These are phyloP conservation scores for Pipa parva DNA, from an alignment of 2,113 vertebrate genomes.

Conservation along the genomic window DNA sequence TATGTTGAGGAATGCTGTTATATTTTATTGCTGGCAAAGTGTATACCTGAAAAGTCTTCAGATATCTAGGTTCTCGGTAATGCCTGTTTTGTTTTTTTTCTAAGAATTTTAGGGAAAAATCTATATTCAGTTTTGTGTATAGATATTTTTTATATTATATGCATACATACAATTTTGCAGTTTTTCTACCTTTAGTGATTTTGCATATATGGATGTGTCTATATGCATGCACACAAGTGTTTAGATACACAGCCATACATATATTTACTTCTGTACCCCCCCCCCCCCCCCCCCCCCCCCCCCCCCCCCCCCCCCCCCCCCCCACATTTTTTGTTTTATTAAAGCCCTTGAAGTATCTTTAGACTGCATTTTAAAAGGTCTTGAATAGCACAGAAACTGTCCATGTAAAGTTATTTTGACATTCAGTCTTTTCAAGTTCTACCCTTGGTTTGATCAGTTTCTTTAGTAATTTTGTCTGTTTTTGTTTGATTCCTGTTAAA, in stretches of 20 bases:
- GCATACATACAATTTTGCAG: background rate
- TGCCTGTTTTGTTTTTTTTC: background rate
- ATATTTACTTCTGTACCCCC: too few relatives aligned
- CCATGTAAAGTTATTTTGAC: background rate
- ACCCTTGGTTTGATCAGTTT: too few relatives aligned
- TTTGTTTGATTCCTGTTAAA: background rate
- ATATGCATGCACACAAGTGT: conserved; percentile 15
- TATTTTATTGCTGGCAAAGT: conserved; percentile 4
- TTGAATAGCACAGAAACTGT: background rate
- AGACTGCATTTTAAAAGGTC: conserved; percentile 1
- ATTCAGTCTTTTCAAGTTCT: too few relatives aligned
- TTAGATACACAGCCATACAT: conserved; percentile 1
- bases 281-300: too few relatives aligned
- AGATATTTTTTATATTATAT: conserved; percentile 11
- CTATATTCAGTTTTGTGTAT: conserved; percentile 11
- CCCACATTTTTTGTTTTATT: conserved; percentile 5
- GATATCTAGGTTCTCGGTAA: background rate
- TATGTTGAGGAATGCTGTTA: conserved; percentile 4
- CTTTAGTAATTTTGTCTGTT: background rate
- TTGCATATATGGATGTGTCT: conserved; percentile 3
- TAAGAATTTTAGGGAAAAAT: conserved; percentile 4
- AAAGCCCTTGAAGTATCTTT: background rate
- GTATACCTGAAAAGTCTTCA: background rate
- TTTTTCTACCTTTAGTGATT: conserved; percentile 5
- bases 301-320: too few relatives aligned